Conservation (phyloP, 2,888 invertebrate species). For the Xylota segnis region DNA sequence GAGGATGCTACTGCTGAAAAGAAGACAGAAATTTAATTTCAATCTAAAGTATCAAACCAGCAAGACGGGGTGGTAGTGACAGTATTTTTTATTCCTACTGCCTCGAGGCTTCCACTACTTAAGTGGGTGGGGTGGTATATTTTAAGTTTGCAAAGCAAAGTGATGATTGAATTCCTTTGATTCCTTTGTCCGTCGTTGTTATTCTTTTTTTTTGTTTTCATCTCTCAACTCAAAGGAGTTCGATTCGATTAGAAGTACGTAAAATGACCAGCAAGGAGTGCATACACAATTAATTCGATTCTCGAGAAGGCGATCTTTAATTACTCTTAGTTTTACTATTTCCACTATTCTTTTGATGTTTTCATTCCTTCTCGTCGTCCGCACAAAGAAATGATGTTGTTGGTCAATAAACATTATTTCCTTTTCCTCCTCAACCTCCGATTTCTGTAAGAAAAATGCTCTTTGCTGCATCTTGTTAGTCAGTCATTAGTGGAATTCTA, state of each 20-base stretch:
- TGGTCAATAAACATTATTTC: constrained; percentile 4
- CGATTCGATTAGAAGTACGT: constrained; percentile 67
- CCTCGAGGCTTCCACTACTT: constrained; percentile 37
- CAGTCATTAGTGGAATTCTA: constrained; percentile 46
- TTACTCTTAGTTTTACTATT: constrained; percentile 48
- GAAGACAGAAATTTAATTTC: constrained; percentile 82
- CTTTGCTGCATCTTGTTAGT: constrained; percentile 48
- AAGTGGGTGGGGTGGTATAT: constrained; percentile 17
- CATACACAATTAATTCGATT: constrained; percentile 69
- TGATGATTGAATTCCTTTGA: constrained; percentile 72
- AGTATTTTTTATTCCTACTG: constrained; percentile 15
- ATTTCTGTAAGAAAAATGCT: constrained; percentile 44
- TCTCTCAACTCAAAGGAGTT: constrained; percentile 66
- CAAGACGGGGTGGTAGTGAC: constrained; percentile 21
- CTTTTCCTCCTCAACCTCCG: not conserved
- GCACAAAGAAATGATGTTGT: constrained; percentile 34
- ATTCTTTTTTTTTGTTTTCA: constrained; percentile 6
- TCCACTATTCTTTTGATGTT: not conserved
- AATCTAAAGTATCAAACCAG: constrained; percentile 63
- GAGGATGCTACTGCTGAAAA: constrained; percentile 82
- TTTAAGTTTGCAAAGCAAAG: constrained; percentile 55
- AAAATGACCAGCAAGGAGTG: constrained; percentile 56
- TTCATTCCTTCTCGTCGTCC: not conserved
- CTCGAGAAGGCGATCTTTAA: constrained; percentile 58
- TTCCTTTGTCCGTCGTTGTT: constrained; percentile 42